Evolutionary conservation across 2,797 vertebrate genomes (phyloP).

Genomic region (Podargus strigoides): DNA sequence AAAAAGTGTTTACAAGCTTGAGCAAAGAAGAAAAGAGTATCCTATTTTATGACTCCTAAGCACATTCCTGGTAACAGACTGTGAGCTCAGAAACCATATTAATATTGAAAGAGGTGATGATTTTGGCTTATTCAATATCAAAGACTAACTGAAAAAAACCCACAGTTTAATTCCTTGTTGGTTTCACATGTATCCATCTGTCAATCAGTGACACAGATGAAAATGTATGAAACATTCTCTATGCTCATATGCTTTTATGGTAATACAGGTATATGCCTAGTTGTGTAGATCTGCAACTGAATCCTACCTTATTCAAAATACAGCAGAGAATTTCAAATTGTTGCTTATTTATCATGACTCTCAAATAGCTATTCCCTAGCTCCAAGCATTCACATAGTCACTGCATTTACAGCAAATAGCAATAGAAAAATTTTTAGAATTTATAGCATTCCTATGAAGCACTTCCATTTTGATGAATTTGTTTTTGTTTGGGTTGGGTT

Average conservation of each 20-base stretch:
- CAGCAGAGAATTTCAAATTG: background rate
- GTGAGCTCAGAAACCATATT: background rate
- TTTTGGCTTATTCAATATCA: background rate
- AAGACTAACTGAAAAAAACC: conserved; percentile 3
- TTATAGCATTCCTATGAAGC: background rate
- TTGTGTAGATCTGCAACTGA: background rate
- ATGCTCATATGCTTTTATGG: background rate
- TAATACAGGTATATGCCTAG: background rate
- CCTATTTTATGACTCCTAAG: background rate
- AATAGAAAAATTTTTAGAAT: background rate
- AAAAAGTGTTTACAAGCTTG: background rate
- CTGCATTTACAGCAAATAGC: background rate
- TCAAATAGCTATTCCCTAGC: background rate
- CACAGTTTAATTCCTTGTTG: background rate
- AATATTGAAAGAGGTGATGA: background rate
- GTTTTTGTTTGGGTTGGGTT: no score
- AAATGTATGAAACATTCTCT: background rate
- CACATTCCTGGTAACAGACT: background rate
- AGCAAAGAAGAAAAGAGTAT: background rate
- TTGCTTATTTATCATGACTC: background rate
- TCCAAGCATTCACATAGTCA: background rate
- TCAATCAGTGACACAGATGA: background rate
- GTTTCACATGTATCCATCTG: background rate
- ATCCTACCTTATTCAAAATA: background rate
- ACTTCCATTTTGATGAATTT: background rate